Base-by-base conservation (phyloP, 2,888 invertebrate species). In the Cosmia trapezina region DNA sequence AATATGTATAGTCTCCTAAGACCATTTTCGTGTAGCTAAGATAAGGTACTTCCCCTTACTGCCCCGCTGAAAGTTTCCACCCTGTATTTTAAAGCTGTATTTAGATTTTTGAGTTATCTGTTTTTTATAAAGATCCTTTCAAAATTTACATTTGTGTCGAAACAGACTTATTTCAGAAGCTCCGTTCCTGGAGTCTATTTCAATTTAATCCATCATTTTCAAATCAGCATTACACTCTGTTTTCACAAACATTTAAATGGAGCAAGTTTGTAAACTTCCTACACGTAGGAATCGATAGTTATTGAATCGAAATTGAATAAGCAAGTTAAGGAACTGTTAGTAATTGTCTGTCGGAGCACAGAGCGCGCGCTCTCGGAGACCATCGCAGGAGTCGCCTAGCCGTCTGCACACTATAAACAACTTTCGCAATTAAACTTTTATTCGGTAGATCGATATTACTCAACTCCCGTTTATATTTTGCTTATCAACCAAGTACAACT, bases 371-470 rank as follows among this genome's bases (percentile, higher is more conserved):
- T 77, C 83, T 60, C 76, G 73, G 78, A 80, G 83, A 88, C 83
- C 85, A 84, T 85, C 86, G 87, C 86, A 83, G 86, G 83, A 84
- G 90, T 88, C 89, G 90, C 86, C 89, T 80, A 87, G 88, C 88
- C 91, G 92, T 93, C 93, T 93, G 92, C 90, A 89, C 89, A 92
- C 91, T 93, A 91, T 92, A 94, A 93, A 93, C 91, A 94, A 95
- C 93, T 95, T 95, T 94, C 80, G 92, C 94, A 95, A 94, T 95
- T 95, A 95, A 95, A 95, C 93, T 95, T 94, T 94, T 94, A 94
- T 94, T 92, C 89, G 89, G 85, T 81, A 91, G 88, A 92, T 93
- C 93, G 91, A 92, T 92, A 93, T 92, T 91, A 89, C 91, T 88
- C 85, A 87, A 90, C 84, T 88, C 84, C 83, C 73, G 84, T 87